Evolutionary conservation across 2,888 invertebrate genomes (phyloP).

Genomic region (Mechanitis messenoides): DNA sequence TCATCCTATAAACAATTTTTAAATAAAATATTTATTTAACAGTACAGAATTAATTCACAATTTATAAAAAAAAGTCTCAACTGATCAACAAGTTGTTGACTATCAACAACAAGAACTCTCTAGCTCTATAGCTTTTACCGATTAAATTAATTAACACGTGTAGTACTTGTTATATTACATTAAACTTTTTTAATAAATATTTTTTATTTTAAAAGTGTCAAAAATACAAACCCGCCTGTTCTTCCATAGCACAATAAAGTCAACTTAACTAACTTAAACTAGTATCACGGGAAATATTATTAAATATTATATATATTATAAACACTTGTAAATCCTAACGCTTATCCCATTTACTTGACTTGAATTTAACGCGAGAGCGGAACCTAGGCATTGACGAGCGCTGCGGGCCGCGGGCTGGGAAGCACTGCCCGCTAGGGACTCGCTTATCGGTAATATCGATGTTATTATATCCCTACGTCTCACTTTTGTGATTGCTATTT

Average conservation of each 20-base stretch:
- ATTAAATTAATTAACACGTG: too few relatives aligned
- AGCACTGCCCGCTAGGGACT: constrained; percentile 25
- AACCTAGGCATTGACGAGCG: constrained; percentile 49
- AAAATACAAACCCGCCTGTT: constrained; percentile 55
- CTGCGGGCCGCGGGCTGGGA: constrained; percentile 26
- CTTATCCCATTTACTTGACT: constrained; percentile 37
- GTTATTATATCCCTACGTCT: constrained; percentile 16
- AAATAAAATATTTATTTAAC: too few relatives aligned
- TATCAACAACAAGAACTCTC: too few relatives aligned
- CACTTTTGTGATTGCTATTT: too few relatives aligned
- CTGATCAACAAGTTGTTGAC: too few relatives aligned
- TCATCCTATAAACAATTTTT: too few relatives aligned
- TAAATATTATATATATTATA: constrained; percentile 4
- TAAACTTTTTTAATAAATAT: too few relatives aligned
- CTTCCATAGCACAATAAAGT: constrained; percentile 49
- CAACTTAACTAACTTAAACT: constrained; percentile 44
- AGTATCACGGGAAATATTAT: constrained; percentile 61
- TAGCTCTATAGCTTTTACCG: too few relatives aligned
- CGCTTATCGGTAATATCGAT: constrained; percentile 18
- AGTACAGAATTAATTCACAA: too few relatives aligned
- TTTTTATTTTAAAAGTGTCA: neutral
- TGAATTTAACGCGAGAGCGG: constrained; percentile 65
- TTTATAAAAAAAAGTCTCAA: too few relatives aligned
- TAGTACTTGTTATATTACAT: neutral
- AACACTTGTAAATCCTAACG: constrained; percentile 21